phyloP scores from a whole-genome alignment of 2,888 invertebrate species.

The Monoplex corrugatus region DNA sequence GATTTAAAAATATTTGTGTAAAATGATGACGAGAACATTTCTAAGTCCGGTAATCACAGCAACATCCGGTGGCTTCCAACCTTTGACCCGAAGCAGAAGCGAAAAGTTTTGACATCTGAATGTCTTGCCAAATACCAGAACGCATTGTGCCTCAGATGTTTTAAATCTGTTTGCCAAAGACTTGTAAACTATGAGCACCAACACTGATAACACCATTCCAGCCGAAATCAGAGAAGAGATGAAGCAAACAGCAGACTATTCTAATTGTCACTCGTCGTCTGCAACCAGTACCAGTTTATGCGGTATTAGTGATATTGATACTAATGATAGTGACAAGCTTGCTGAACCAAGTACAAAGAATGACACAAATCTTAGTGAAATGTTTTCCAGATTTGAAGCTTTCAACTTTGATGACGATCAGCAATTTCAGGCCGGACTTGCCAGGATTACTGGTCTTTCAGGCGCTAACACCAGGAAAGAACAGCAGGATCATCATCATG shows the following conservation, averaged over 20 bases:
- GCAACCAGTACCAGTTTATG: background rate
- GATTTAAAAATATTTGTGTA: background rate
- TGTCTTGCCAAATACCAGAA: background rate
- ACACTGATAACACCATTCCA: background rate
- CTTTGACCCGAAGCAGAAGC: too few species aligned
- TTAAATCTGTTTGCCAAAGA: background rate
- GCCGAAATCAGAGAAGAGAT: background rate
- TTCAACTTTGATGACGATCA: conserved; percentile 59
- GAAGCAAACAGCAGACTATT: background rate
- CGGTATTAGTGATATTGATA: too few species aligned
- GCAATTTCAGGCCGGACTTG: conserved; percentile 63
- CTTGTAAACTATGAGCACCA: background rate
- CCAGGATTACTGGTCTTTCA: conserved; percentile 53
- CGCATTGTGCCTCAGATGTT: background rate
- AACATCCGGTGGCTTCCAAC: background rate
- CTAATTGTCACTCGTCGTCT: background rate
- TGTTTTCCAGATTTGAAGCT: conserved; percentile 48
- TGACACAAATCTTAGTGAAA: background rate
- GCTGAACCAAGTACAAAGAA: background rate
- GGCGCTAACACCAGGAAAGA: conserved; percentile 23
- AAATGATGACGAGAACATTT: background rate
- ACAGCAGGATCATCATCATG: conserved; percentile 52
- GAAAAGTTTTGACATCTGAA: background rate
- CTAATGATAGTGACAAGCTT: background rate
- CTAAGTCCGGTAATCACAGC: background rate